Evolutionary conservation across 2,888 invertebrate species (phyloP).

Genomic region (Dichetophora obliterata): DNA sequence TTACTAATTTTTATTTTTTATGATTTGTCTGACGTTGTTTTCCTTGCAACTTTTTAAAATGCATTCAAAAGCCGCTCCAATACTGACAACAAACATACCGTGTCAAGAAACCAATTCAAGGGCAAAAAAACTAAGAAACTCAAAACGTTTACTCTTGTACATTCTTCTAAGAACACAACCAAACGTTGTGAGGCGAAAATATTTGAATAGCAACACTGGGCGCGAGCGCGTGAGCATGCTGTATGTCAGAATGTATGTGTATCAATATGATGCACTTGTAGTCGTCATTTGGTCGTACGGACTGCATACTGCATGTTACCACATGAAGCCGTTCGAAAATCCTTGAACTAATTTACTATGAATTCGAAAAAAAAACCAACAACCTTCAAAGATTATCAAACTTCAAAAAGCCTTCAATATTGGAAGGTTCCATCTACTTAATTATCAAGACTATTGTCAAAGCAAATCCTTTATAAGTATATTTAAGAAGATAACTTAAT

Average conservation of each 20-base stretch:
- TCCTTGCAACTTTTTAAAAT: neutral
- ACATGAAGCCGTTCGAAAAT: neutral
- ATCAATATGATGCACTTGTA: neutral
- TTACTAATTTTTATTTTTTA: too few relatives aligned
- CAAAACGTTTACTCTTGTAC: constrained; percentile 13
- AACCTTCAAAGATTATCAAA: neutral
- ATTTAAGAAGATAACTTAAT: too few relatives aligned
- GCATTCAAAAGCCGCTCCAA: neutral
- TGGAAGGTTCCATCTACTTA: too few relatives aligned
- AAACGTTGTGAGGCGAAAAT: neutral
- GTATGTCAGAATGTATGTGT: too few relatives aligned
- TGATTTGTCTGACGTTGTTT: neutral
- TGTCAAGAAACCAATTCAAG: constrained; percentile 32
- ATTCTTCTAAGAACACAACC: constrained; percentile 22
- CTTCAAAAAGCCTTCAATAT: neutral
- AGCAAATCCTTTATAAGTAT: too few relatives aligned
- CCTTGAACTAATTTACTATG: constrained; percentile 3
- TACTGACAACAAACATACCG: neutral
- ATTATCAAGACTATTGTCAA: too few relatives aligned
- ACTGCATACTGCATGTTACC: neutral
- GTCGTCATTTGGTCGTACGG: neutral
- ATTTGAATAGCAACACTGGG: constrained; percentile 7
- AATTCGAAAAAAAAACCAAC: neutral
- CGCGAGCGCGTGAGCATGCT: neutral
- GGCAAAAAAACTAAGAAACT: constrained; percentile 24